Conservation (phyloP, 2,797 vertebrate genomes). For the Callimico goeldii region DNA sequence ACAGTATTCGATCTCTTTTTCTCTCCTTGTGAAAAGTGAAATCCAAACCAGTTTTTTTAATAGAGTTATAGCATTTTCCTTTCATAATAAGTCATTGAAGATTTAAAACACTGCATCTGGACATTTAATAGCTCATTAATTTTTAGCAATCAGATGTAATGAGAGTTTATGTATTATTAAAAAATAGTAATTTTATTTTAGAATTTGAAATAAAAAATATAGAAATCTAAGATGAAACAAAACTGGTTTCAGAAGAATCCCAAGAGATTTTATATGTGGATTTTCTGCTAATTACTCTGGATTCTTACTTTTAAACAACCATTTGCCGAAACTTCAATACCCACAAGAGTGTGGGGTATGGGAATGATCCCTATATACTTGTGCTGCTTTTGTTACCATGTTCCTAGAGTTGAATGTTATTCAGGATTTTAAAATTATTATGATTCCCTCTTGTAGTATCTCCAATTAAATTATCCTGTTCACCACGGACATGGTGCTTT, state of each 20-base stretch:
- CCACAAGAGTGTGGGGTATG: background rate
- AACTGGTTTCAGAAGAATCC: background rate
- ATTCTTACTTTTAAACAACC: background rate
- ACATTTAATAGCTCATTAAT: constrained; percentile 58
- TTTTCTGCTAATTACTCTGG: constrained; percentile 30
- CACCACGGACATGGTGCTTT: background rate
- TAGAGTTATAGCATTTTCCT: constrained; percentile 46
- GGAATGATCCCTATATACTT: background rate
- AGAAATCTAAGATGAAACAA: background rate
- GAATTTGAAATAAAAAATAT: constrained; percentile 28
- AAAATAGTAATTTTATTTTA: constrained; percentile 18
- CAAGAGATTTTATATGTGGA: background rate
- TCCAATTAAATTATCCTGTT: background rate
- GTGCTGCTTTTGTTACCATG: background rate
- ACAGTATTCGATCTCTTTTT: background rate
- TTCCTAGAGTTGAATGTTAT: background rate
- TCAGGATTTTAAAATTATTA: background rate
- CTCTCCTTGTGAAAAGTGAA: background rate
- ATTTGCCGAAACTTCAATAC: background rate
- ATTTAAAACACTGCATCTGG: constrained; percentile 44
- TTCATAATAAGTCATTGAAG: constrained; percentile 38
- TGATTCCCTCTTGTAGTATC: background rate
- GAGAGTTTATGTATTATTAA: constrained; percentile 29
- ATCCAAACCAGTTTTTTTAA: constrained; percentile 14
- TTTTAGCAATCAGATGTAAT: constrained; percentile 47